These are phyloP conservation scores for Drosophila rellima DNA, from an alignment of 2,888 invertebrate genomes.

Conservation along the genomic window DNA sequence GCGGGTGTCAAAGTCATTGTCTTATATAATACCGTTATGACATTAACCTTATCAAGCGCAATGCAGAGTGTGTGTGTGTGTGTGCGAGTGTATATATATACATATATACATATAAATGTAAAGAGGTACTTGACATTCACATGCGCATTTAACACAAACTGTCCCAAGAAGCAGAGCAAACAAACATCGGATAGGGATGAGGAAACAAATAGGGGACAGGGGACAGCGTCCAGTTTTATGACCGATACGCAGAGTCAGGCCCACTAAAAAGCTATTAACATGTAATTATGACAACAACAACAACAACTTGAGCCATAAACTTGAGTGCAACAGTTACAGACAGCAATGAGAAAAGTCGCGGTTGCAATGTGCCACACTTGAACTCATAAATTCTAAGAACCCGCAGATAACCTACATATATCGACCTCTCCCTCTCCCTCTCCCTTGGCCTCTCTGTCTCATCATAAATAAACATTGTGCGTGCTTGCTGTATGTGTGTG, in stretches of 20 bases:
- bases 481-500: conserved; percentile 40
- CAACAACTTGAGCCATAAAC: conserved; percentile 35
- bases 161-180: conserved; percentile 24
- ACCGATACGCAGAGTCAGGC: conserved; percentile 61
- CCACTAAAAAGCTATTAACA: conserved; percentile 75
- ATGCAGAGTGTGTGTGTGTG: conserved; percentile 1
- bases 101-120: too few species aligned
- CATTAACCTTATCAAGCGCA: conserved; percentile 74
- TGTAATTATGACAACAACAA: conserved; percentile 73
- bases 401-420: conserved; percentile 76
- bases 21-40: conserved; percentile 67
- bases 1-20: conserved; percentile 77
- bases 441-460: conserved; percentile 15
- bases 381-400: conserved; percentile 80
- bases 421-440: conserved; percentile 4
- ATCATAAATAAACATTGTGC: conserved; percentile 60
- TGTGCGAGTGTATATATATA: conserved; percentile 1
- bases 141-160: conserved; percentile 34
- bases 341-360: conserved; percentile 62
- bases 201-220: neutral
- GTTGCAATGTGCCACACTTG: conserved; percentile 75
- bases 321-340: conserved; percentile 37
- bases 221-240: conserved; percentile 64
- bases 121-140: conserved; percentile 80
- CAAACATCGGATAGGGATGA: neutral